A percentile compares a stretch with the other conserved stretches of the same genome.
Evolutionary conservation across 2,797 vertebrate species (phyloP).

Genomic region (Microhierax caerulescens): DNA sequence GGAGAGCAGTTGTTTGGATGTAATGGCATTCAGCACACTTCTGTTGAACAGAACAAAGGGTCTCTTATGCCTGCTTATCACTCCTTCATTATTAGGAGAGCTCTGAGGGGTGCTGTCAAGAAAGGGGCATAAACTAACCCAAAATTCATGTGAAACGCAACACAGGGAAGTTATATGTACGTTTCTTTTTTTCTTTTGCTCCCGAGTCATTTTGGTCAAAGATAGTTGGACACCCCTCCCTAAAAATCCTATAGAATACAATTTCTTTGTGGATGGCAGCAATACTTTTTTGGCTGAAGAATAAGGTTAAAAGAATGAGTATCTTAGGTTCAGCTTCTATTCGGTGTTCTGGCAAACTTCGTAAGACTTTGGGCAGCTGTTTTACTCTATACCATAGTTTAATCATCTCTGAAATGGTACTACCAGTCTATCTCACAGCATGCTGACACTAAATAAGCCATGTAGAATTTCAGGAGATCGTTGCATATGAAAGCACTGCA

Average conservation of each 20-base stretch:
- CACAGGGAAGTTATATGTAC: neutral
- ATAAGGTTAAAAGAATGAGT: neutral
- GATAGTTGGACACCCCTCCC: neutral
- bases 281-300: neutral
- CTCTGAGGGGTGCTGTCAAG: neutral
- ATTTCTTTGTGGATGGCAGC: neutral
- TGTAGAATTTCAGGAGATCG: neutral
- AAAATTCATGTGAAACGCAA: neutral
- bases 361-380: neutral
- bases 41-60: neutral
- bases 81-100: neutral
- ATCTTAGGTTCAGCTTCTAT: neutral
- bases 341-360: neutral
- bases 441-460: neutral
- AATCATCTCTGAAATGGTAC: neutral
- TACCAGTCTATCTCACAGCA: rapidly evolving
- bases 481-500: neutral
- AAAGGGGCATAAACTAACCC: neutral
- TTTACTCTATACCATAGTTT: neutral
- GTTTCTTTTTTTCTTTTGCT: neutral
- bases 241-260: neutral
- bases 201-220: neutral
- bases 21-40: neutral
- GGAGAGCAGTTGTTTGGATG: neutral
- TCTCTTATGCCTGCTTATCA: neutral